Percentiles rank a stretch among this genome's conserved stretches.
Evolutionary conservation across 1,140 invertebrate species (phyloP).

Genomic region (Trichonephila inaurata): DNA sequence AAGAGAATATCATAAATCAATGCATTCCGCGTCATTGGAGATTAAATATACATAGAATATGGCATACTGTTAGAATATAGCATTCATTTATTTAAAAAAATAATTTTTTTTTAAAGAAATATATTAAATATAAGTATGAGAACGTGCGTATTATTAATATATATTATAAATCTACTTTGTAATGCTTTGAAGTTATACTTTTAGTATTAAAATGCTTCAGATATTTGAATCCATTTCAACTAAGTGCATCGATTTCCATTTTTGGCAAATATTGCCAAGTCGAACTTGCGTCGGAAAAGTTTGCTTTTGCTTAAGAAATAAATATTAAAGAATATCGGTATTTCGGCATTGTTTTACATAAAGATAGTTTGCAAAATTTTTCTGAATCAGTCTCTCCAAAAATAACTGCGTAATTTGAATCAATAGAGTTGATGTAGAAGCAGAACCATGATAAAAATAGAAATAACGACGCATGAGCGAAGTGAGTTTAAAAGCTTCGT

Average conservation of each 20-base stretch:
- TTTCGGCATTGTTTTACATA: neutral
- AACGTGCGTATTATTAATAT: too few relatives aligned
- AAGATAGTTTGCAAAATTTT: neutral
- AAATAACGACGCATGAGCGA: neutral
- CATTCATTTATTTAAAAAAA: too few relatives aligned
- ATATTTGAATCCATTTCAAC: neutral
- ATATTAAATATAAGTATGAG: too few relatives aligned
- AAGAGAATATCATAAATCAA: too few relatives aligned
- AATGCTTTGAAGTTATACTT: too few relatives aligned
- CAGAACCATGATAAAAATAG: conserved; percentile 17
- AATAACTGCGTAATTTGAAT: conserved; percentile 30
- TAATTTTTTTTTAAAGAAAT: too few relatives aligned
- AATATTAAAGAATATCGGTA: neutral
- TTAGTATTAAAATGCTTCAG: neutral
- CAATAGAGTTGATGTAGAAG: conserved; percentile 26
- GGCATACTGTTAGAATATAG: too few relatives aligned
- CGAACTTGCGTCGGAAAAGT: neutral
- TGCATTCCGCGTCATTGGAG: too few relatives aligned
- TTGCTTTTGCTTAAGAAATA: neutral
- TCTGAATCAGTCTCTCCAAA: neutral
- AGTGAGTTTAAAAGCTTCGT: neutral
- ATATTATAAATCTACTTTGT: too few relatives aligned
- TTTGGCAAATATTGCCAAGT: neutral
- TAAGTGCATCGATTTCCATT: neutral
- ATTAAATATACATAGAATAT: too few relatives aligned